Base-by-base conservation (phyloP, 2,113 vertebrate genomes). In the Thunnus thynnus region DNA sequence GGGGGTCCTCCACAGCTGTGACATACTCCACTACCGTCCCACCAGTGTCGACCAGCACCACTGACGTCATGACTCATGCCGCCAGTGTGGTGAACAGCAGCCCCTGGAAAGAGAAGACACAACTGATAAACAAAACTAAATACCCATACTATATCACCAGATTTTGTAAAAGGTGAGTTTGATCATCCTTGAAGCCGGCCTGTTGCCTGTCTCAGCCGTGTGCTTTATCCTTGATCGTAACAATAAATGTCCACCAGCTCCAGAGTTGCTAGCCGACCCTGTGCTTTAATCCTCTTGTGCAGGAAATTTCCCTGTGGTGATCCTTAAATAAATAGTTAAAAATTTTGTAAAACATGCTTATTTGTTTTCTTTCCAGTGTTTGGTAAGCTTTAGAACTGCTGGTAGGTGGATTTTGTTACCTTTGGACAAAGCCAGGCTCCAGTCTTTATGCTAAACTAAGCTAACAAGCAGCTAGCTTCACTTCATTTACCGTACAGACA, bases 31-130 rank as follows among this genome's bases (percentile, higher is more conserved):
- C 94, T 88, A 94, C 80, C 13, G 95, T 88, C 79, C 96, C 97
- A 89, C 96, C 97, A 76, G 89, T 94, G 93, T 97, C 96, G 84
- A 97, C 94, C 90, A 97, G 95, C 81, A 96, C 93, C 92, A 96
- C 96, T 47, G 98, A 98, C 90, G 97, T 96, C 98, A 99, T 98
- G 91, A 94, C 95, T 94, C 95, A 97, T 96, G 92, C 95, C 63
- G 51, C 88, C 54, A 20, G 75, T 71, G 48, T 41, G 67, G 36
- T 13, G 44, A 64, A 22, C 8, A 25, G n/a, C 18, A 3, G 30
- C 6, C 17, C 46, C 86, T 89, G 72, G 20, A 64, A 47, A 84
- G 13, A 77, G 50, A 27, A 56, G 11, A 60, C 1, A 3, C 2
- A 66, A 25, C 27, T 13, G 41, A 44, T 57, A 51, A 66, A 64